Evolutionary conservation across 2,797 vertebrate genomes (phyloP), one percentile per base, ranked within the genome.

Genomic region (Falco cherrug): DNA sequence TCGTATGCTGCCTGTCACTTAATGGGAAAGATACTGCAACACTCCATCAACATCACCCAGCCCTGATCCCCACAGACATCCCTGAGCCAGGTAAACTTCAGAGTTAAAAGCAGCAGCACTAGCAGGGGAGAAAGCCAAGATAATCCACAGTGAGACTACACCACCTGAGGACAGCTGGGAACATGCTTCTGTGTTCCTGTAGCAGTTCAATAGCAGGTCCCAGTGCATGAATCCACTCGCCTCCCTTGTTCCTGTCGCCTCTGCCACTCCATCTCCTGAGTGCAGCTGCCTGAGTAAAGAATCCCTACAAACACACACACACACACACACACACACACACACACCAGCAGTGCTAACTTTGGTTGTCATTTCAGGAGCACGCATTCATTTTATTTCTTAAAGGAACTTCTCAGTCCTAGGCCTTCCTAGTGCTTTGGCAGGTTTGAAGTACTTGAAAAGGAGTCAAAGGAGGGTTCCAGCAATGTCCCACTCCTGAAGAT

Each of bases 1-100:
- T 96, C 87, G 93, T 91, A 81, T 68, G 78, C 89, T 91, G 87
- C 79, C 61, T 96, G 89, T 96, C 96, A 94, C 61, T 97, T 91
- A 71, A 0, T 21, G 19, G 82, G n/a, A 91, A 86, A 64, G 79
- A 75, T 85, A 91, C 29, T 86, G 89, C 92, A 95, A 69, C 48
- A 43, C 48, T 91, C 79, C 79, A 81, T 81, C 79, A 95, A 61
- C 84, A 81, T 92, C 91, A 91, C 69, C 82, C 37, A 4, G 57
- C 47, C 76, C 87, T 93, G 76, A 93, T 93, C 69, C 82, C 86
- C 79, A 50, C 82, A 91, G 95, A 75, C 65, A 69, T 84, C 53
- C 43, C 45, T 78, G 68, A 87, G 76, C 61, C 76, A 80, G 43
- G 41, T 53, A 84, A 91, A 60, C 16, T 89, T 47, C 68, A 61